Base-by-base conservation (phyloP, 2,888 invertebrate genomes). In the Nomada fabriciana region DNA sequence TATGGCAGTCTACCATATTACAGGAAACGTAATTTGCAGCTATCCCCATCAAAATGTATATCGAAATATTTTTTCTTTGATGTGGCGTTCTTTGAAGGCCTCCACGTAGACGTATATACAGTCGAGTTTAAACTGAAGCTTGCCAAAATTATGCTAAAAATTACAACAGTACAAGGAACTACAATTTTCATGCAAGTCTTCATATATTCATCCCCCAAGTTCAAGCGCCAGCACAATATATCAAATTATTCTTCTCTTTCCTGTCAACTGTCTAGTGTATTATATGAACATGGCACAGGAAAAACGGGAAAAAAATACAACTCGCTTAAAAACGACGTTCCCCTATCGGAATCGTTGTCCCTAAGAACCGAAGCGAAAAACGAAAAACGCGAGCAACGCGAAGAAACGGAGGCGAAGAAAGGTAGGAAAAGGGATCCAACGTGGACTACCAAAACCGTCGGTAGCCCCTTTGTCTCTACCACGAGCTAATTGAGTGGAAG, bases 391-490 rank as follows among this genome's bases (percentile, higher is more conserved):
- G 36, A 10, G 36, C 25, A 23, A 42, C 23, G n/a, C 42, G 20
- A 7, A 2, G 65, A 53, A 25, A 43, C n/a, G 29, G 50, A 13
- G 50, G 18, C 18, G 13, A 68, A 15, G 20, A 36, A 47, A 70
- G 20, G 50, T 59, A 18, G 43, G 50, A 50, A 57, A 36, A 59
- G 50, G 50, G 57, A 60, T 65, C 67, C 77, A 61, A 76, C 70
- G 77, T 60, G 68, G 79, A 64, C 84, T 85, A 84, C 77, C 84
- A 83, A 88, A 82, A 83, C 69, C 69, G 83, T 87, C 89, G 87
- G 89, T 80, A 82, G 79, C 53, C 76, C 84, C 85, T 89, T 89
- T 86, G 86, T 86, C 88, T 88, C 85, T 85, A 79, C 86, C 52
- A 68, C 67, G 82, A 70, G 78, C 82, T 89, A 89, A 89, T 89